These are phyloP conservation scores for Erpetoichthys calabaricus DNA, from an alignment of 2,797 vertebrate species.

Conservation along the genomic window DNA sequence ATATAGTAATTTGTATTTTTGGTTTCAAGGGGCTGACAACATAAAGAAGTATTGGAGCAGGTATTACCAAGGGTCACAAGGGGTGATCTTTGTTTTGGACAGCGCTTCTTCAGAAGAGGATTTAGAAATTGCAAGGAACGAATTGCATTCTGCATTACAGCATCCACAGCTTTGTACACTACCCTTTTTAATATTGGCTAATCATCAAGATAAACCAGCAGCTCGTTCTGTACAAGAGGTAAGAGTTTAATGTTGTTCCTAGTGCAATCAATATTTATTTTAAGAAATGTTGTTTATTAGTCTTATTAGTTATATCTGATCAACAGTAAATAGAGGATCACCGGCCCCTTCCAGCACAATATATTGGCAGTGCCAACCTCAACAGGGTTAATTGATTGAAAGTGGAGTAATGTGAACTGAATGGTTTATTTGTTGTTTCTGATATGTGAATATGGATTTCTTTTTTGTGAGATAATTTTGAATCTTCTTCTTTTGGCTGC, in stretches of 20 bases:
- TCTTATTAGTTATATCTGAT: too few relatives aligned
- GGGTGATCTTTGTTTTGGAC: conserved; percentile 91
- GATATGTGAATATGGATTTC: too few relatives aligned
- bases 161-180: conserved; percentile 95
- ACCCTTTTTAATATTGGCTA: conserved; percentile 95
- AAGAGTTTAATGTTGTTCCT: conserved; percentile 28
- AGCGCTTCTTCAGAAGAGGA: conserved; percentile 90
- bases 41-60: conserved; percentile 98
- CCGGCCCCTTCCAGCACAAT: too few relatives aligned
- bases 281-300: too few relatives aligned
- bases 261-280: conserved; percentile 6
- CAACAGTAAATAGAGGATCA: too few relatives aligned
- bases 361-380: too few relatives aligned
- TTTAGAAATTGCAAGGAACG: conserved; percentile 81
- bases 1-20: conserved; percentile 6
- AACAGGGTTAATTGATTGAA: too few relatives aligned
- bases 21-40: conserved; percentile 73
- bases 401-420: too few relatives aligned
- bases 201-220: conserved; percentile 95
- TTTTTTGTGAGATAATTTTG: too few relatives aligned
- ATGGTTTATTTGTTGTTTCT: too few relatives aligned
- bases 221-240: conserved; percentile 89
- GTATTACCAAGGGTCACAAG: conserved; percentile 97
- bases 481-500: too few relatives aligned
- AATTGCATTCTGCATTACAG: conserved; percentile 91